Base-by-base conservation (phyloP, 1,140 invertebrate genomes). In the Oedothorax gibbosus region DNA sequence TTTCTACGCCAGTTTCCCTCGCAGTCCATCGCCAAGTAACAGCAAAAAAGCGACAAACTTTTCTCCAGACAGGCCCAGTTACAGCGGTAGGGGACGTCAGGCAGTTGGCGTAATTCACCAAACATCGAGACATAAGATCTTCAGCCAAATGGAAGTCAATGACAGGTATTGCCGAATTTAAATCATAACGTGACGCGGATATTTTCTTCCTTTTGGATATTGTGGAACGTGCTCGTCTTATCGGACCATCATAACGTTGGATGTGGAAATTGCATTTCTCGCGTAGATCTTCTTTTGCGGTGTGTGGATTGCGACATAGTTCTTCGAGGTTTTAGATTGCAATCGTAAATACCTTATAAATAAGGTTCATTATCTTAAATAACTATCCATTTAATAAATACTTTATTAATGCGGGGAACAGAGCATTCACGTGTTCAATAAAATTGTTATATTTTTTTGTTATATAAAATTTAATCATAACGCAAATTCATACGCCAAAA, bases 141-240 rank as follows among this genome's bases (percentile, higher is more conserved):
- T 84, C 81, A 84, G 66, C 60, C 49, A 75, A 76, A 84, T 76
- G 81, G 71, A 66, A 76, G 71, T 68, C 81, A 76, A 75, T 84
- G 81, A 84, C 81, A 84, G 81, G 71, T 84, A 84, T 84, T 84
- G 81, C 81, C 60, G 81, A 65, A 84, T 84, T 75, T 84, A 84
- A 84, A 84, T 84, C 81, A 84, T 84, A 84, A 84, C 81, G 71
- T 84, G 81, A 76, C 72, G 81, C 56, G 71, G 80, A 82, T 82
- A 82, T 73, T 82, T 73, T 72, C 71, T 73, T 73, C 51, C 35
- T 50, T 64, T 35, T 50, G 76, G 81, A 84, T 84, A 84, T 76
- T 76, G 60, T 84, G 62, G 81, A 21, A 84, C 81, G 81, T 84
- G 81, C 57, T 56, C 9, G 72, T 35, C 72, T 84, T 84, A 84